Evolutionary conservation across 1,140 invertebrate genomes (phyloP).

Genomic region (Thaumatotibia leucotreta): DNA sequence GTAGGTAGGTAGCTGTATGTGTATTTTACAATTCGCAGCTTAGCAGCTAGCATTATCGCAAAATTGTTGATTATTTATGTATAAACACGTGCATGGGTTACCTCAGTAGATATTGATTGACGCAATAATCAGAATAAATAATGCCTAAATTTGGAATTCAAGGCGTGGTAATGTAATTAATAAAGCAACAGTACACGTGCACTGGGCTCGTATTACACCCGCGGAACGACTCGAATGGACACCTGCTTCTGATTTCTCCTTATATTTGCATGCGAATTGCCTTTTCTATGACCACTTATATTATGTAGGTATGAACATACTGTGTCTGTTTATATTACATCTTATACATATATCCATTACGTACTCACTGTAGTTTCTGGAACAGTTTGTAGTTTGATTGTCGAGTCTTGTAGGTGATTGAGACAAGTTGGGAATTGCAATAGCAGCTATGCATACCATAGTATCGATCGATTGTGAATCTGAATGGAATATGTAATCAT

Average conservation of each 20-base stretch:
- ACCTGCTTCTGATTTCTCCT: conserved; percentile 19
- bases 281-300: conserved; percentile 12
- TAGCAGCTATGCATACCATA: background rate
- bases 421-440: background rate
- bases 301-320: background rate
- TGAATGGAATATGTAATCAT: background rate
- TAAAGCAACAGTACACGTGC: conserved; percentile 1
- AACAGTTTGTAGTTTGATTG: background rate
- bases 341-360: background rate
- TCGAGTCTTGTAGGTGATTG: background rate
- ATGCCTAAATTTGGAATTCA: background rate
- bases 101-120: background rate
- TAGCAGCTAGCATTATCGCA: background rate
- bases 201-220: conserved; percentile 26
- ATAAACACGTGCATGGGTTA: background rate
- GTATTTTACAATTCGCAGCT: background rate
- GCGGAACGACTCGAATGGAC: conserved; percentile 15
- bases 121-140: background rate
- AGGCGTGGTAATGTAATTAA: background rate
- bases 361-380: background rate
- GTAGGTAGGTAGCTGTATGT: background rate
- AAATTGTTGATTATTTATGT: background rate
- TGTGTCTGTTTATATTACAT: background rate
- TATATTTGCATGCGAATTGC: conserved; percentile 21
- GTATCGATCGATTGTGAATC: background rate